Base-by-base conservation (phyloP, 2,797 vertebrate species). In the Aselliscus stoliczkanus region DNA sequence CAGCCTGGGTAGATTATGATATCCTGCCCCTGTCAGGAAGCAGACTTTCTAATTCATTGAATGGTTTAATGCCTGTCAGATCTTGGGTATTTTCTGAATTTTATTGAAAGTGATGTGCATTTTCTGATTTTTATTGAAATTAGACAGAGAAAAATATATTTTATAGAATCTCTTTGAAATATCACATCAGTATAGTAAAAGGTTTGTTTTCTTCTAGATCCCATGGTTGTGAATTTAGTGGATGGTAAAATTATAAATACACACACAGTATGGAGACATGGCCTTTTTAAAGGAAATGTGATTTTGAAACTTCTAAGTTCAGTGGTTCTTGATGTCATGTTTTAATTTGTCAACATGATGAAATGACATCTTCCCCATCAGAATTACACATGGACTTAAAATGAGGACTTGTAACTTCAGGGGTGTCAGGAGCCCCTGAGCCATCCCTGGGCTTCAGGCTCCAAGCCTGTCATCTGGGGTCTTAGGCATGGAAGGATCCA, bases 1-100 rank as follows among this genome's bases (percentile, higher is more conserved):
- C n/a, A 42, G 56, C 37, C 31, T 29, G n/a, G 96, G 70, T 95
- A 97, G 94, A 34, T 69, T 97, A 97, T 93, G 75, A 52, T 85
- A 76, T 21, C 10, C 58, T 47, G 77, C 81, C 64, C 37, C 85
- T 60, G 70, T 97, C 80, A 95, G 77, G 65, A 25, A 58, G 83
- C 39, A 56, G 58, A 12, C 92, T 89, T 95, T 95, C 21, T 34
- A 11, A 79, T 88, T 93, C 25, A 69, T 69, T 34, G 62, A 94
- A 21, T 79, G 14, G 42, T 29, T 47, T 73, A 93, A 60, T 91
- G 73, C 31, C 58, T 93, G 2, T 92, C 64, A 85, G 64, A 52
- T 81, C 7, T 60, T 83, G 42, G 18, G 1, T 60, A 11, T 91
- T 93, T 84, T 88, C n/a, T 81, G 14, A 47, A 47, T 83, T 96